phyloP scores from a whole-genome alignment of 1,140 invertebrate species.

The Teleogryllus occipitalis region DNA sequence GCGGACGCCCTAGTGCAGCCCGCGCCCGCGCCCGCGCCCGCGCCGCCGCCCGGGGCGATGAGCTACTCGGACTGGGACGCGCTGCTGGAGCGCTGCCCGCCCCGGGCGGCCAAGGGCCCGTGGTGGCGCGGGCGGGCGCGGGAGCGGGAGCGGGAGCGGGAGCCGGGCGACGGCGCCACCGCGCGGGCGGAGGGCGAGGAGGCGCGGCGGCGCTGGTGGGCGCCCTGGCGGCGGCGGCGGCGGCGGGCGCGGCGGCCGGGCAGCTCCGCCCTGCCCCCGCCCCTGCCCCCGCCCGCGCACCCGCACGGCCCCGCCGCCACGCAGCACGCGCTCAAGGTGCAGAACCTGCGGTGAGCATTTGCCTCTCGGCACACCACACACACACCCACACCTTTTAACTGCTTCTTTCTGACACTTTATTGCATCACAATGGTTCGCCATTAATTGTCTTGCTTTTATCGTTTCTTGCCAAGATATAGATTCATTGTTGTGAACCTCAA shows the following conservation, averaged over 20 bases:
- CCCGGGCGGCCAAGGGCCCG: not conserved
- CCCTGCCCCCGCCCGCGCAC: not conserved
- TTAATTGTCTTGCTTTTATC: too few species aligned
- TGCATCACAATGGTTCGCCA: too few species aligned
- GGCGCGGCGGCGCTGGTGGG: not conserved
- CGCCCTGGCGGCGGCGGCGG: not conserved
- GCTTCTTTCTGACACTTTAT: too few species aligned
- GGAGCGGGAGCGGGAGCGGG: not conserved
- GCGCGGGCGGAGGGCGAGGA: not conserved
- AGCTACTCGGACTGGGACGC: not conserved
- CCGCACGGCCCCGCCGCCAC: not conserved
- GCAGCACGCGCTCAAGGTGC: constrained; percentile 12
- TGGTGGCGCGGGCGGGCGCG: not conserved
- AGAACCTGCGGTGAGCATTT: constrained; percentile 19
- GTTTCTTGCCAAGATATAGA: too few species aligned
- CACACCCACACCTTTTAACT: too few species aligned
- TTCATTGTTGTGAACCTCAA: too few species aligned
- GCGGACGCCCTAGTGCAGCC: not conserved
- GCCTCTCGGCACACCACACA: too few species aligned
- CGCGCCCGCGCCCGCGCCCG: too few species aligned
- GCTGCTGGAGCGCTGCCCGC: not conserved
- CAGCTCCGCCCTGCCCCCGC: too few species aligned
- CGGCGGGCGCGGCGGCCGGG: not conserved
- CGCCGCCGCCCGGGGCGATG: not conserved
- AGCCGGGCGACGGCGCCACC: not conserved